phyloP scores from a whole-genome alignment of 2,888 invertebrate species.

The Erebia ligea region DNA sequence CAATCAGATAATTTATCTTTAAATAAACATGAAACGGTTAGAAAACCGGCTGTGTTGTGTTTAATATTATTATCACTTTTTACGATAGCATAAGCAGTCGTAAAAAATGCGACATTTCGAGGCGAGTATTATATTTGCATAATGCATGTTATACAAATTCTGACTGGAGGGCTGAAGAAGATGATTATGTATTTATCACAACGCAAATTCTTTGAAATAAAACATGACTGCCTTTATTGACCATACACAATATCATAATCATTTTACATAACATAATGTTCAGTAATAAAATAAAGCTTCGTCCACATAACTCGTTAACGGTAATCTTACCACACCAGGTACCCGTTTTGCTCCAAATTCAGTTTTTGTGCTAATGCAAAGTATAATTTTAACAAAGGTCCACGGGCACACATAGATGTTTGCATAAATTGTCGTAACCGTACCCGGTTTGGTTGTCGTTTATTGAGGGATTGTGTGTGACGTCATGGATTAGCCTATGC shows the following conservation, averaged over 20 bases:
- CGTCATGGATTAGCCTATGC: conserved; percentile 56
- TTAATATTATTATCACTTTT: no score
- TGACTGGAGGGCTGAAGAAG: no score
- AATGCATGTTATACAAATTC: no score
- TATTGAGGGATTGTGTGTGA: conserved; percentile 78
- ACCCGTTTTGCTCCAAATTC: conserved; percentile 17
- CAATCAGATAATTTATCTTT: no score
- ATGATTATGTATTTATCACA: no score
- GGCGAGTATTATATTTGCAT: no score
- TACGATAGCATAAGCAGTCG: no score
- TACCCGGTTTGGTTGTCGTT: conserved; percentile 58
- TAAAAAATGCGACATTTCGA: no score
- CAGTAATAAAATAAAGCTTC: background rate
- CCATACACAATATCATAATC: no score
- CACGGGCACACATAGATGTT: conserved; percentile 43
- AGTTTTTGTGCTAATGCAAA: conserved; percentile 26
- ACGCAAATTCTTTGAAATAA: background rate
- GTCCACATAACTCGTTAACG: conserved; percentile 1
- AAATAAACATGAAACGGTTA: no score
- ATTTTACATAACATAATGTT: background rate
- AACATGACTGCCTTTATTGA: no score
- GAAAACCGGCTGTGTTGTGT: no score
- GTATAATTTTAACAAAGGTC: conserved; percentile 21
- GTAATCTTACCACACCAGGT: conserved; percentile 36
- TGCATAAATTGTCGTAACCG: conserved; percentile 62